These are phyloP conservation scores for Melanitta fusca DNA, from an alignment of 2,797 vertebrate species.

Conservation along the genomic window DNA sequence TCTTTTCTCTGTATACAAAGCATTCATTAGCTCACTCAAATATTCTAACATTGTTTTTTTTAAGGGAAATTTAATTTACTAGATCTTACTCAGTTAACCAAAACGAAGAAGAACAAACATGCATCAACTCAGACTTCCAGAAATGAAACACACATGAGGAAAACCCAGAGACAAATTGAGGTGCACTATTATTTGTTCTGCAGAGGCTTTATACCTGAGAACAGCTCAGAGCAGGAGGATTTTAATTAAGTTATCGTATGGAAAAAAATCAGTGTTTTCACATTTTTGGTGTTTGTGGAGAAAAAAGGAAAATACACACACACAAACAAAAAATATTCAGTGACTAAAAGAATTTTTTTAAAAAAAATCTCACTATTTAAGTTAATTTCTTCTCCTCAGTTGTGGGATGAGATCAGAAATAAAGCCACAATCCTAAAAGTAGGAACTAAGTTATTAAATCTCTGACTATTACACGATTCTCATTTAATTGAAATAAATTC, in stretches of 20 bases:
- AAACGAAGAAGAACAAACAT: neutral
- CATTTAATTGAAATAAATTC: neutral
- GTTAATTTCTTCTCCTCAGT: neutral
- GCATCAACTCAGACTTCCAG: neutral
- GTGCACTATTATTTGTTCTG: neutral
- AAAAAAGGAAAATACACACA: neutral
- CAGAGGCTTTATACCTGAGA: neutral
- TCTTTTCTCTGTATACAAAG: neutral
- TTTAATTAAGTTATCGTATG: neutral
- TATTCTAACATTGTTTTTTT: neutral
- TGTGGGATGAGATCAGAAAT: neutral
- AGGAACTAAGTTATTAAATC: neutral
- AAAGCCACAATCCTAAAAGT: neutral
- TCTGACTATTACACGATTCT: neutral
- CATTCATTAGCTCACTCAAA: slow-evolving; percentile 2
- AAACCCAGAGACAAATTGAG: neutral
- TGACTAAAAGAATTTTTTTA: neutral
- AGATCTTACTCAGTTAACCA: neutral
- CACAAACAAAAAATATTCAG: neutral
- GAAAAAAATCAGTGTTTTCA: neutral
- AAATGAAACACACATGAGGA: neutral
- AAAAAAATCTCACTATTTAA: neutral
- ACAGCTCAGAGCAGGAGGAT: neutral
- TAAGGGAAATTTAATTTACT: slow-evolving; percentile 1
- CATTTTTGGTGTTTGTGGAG: neutral